Percentiles rank a stretch among this genome's conserved stretches.
phyloP scores from a whole-genome alignment of 2,888 invertebrate species.

The Clistopyga incitator region DNA sequence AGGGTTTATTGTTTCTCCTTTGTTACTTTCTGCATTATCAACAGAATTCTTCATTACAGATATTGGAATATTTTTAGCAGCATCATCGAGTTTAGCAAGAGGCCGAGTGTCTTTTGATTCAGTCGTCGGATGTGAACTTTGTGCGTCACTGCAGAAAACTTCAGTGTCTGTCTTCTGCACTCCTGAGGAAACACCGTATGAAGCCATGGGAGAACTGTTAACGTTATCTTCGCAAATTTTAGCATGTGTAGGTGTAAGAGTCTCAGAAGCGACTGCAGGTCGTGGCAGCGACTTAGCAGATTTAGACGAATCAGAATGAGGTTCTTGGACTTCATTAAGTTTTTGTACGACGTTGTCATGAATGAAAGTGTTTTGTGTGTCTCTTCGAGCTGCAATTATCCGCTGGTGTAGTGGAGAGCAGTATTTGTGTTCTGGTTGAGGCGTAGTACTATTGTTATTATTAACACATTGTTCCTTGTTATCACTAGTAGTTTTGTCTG shows the following conservation, averaged over 20 bases:
- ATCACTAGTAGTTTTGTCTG: not conserved
- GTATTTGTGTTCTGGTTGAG: not conserved
- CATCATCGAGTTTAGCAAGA: not conserved
- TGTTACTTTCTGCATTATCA: not conserved
- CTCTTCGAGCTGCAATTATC: not conserved
- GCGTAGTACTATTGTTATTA: not conserved
- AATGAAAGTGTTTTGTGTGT: not conserved
- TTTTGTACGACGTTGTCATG: not conserved
- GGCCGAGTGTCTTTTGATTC: not conserved
- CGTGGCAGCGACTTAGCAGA: not conserved
- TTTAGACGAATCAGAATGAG: not conserved
- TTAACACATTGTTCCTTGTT: not conserved
- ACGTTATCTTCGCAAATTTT: not conserved
- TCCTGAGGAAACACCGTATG: not conserved
- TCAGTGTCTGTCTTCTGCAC: not conserved
- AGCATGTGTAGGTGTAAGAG: not conserved
- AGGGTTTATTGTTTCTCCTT: not conserved
- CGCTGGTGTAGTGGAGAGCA: not conserved
- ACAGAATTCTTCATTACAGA: not conserved
- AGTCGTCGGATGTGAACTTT: not conserved
- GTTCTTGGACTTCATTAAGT: not conserved
- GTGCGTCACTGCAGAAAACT: not conserved
- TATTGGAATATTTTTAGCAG: not conserved
- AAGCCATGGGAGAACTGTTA: not conserved
- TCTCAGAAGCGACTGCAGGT: not conserved